Evolutionary conservation across 1,140 invertebrate species (phyloP).

Genomic region (Drosophila virilis): DNA sequence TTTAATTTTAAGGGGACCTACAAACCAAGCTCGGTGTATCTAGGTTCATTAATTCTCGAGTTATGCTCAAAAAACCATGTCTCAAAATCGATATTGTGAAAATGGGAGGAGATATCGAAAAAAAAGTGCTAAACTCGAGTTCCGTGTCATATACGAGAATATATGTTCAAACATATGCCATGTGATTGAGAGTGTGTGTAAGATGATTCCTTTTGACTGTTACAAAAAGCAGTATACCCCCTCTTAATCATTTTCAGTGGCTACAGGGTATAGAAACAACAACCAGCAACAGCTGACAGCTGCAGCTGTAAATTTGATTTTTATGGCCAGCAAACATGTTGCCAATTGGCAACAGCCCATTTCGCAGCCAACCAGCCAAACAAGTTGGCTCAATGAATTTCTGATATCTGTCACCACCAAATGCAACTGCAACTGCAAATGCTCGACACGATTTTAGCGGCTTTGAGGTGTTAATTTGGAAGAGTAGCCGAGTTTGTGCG

Average conservation of each 20-base stretch:
- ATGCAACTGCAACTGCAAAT: slow-evolving; percentile 49
- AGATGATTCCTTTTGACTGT: too few species aligned
- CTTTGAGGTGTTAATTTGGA: slow-evolving; percentile 72
- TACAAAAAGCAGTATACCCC: not conserved
- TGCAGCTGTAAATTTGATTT: slow-evolving; percentile 80
- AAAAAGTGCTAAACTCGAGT: too few species aligned
- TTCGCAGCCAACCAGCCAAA: slow-evolving; percentile 45
- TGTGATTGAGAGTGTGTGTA: too few species aligned
- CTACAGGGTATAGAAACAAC: slow-evolving; percentile 26
- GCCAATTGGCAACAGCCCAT: slow-evolving; percentile 56
- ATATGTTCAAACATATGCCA: too few species aligned
- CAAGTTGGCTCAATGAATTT: slow-evolving; percentile 51
- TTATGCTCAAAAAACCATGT: too few species aligned
- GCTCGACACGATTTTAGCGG: slow-evolving; percentile 4
- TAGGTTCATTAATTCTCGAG: too few species aligned
- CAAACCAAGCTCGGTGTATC: too few species aligned
- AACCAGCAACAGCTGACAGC: slow-evolving; percentile 60
- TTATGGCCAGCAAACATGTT: slow-evolving; percentile 74
- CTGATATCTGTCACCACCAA: slow-evolving; percentile 71
- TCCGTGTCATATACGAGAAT: too few species aligned
- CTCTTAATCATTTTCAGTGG: not conserved
- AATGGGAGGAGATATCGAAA: too few species aligned
- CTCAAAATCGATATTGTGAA: too few species aligned
- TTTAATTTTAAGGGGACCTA: too few species aligned
- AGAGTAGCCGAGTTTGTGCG: not conserved